Base-by-base conservation (phyloP, 2,888 invertebrate species). In the Tiphia femorata region DNA sequence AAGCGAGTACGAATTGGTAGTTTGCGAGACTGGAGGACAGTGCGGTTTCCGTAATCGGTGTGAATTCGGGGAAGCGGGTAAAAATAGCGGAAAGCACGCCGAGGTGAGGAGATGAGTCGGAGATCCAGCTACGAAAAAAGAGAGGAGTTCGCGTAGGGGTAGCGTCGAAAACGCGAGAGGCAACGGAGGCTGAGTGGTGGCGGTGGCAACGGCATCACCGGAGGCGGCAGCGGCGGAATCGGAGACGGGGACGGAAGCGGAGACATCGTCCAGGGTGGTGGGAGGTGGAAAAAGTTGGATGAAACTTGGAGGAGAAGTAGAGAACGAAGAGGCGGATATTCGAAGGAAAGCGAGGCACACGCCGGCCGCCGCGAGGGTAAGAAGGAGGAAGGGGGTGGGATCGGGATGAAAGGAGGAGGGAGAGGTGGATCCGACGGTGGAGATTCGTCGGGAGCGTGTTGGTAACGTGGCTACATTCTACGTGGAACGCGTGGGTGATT, bases 281-380 rank as follows among this genome's bases (percentile, higher is more conserved):
- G 43, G 12, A 51, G 49, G 53, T 53, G 53, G 68, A 64, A 75
- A 76, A 77, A 77, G 74, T 75, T 75, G 69, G 64, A 54, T 42
- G 59, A 75, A 75, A 75, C 67, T 76, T 72, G 69, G 64, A 67
- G 59, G 62, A 67, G 69, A 63, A 67, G 62, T 46, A 60, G 65
- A 62, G 62, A 62, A 69, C 59, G 59, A 58, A 58, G 37, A 42
- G 37, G 19, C 41, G 55, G 58, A 64, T 58, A 43, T 20, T 21
- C 41, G 50, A 37, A 49, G 50, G 53, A 57, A 59, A 62, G 51
- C 49, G 58, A 56, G 60, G 55, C 50, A 49, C n/a, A n/a, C 57
- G 51, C 42, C 46, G 43, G 62, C 41, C 66, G 61, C 40, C 41
- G 47, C 61, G 58, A 49, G 59, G 54, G 51, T 43, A 41, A 21